phyloP scores from a whole-genome alignment of 2,113 vertebrate genomes.

The Daboia siamensis region DNA sequence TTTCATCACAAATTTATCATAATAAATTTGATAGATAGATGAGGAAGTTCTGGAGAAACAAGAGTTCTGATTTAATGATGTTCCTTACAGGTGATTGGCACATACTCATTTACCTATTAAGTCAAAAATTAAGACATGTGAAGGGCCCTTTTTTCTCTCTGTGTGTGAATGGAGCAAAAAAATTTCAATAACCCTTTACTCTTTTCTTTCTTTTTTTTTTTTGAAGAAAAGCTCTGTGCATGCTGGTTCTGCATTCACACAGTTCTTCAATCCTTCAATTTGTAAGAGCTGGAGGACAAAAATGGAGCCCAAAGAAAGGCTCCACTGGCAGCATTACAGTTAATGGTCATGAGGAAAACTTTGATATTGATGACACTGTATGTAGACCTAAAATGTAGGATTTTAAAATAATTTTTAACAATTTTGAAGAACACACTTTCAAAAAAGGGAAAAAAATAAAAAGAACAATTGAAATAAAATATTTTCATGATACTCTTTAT shows the following conservation, averaged over 20 bases:
- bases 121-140: background rate
- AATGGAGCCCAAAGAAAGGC: background rate
- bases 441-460: background rate
- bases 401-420: background rate
- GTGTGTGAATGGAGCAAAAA: background rate
- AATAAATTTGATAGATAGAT: background rate
- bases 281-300: background rate
- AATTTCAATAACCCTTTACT: background rate
- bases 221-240: background rate
- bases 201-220: background rate
- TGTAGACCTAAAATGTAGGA: background rate
- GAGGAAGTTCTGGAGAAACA: background rate
- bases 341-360: background rate
- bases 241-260: background rate
- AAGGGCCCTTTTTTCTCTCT: background rate
- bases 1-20: background rate
- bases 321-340: background rate
- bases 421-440: background rate
- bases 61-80: background rate
- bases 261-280: background rate
- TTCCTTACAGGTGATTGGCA: background rate
- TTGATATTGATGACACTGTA: background rate
- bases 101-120: background rate
- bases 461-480: background rate
- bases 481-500: background rate